Evolutionary conservation across 2,888 invertebrate genomes (phyloP).

Genomic region (Pseudococcus jackbeardsleyi): DNA sequence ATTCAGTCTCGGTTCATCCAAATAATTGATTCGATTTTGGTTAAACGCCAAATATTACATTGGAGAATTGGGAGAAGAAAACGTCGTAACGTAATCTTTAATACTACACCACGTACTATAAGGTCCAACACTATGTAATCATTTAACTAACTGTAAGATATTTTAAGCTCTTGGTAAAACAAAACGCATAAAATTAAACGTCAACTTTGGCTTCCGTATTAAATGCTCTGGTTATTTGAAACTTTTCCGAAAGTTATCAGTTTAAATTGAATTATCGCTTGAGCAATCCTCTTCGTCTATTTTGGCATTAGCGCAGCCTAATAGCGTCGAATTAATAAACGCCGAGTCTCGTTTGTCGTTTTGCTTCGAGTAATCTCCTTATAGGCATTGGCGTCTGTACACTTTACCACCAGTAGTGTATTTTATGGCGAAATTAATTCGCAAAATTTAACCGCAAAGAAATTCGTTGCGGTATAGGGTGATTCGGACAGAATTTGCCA

Average conservation of each 20-base stretch:
- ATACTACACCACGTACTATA: not conserved
- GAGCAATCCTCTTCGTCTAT: not conserved
- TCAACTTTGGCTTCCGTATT: conserved; percentile 42
- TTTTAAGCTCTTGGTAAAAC: conserved; percentile 24
- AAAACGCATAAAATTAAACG: conserved; percentile 50
- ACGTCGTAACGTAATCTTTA: not conserved
- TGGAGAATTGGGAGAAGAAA: not conserved
- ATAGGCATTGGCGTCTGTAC: not conserved
- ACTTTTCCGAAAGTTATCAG: conserved; percentile 44
- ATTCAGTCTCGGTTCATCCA: not conserved
- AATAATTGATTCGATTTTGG: conserved; percentile 39
- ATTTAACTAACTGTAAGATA: conserved; percentile 22
- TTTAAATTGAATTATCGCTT: conserved; percentile 40
- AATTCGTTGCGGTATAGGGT: not conserved
- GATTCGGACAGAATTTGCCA: not conserved
- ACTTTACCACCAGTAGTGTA: not conserved
- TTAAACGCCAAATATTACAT: conserved; percentile 17
- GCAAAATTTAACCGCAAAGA: conserved; percentile 14
- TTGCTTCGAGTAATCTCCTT: not conserved
- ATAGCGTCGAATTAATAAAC: conserved; percentile 3
- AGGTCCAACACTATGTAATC: not conserved
- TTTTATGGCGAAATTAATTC: conserved; percentile 13
- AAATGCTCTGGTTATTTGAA: not conserved
- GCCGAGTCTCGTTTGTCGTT: not conserved
- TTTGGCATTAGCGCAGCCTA: not conserved